Conservation (phyloP, 2,797 vertebrate species). For the Pangasius djambal region DNA sequence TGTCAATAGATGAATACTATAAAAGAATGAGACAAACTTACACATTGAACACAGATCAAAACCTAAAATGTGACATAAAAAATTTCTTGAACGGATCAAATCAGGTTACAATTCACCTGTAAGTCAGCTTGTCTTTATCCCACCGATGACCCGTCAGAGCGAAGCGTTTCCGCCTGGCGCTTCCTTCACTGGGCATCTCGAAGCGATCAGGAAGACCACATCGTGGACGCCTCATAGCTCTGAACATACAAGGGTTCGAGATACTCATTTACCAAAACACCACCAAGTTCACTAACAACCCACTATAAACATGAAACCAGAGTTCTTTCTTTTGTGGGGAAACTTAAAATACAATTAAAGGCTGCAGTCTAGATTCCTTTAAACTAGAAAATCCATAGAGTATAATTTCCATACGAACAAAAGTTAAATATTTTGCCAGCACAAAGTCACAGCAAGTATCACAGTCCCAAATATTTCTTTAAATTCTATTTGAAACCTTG, state of each 20-base stretch:
- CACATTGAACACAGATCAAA: background rate
- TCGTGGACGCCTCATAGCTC: slow-evolving; percentile 92
- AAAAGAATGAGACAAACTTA: background rate
- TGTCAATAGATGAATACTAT: background rate
- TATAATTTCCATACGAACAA: background rate
- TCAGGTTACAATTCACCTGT: slow-evolving; percentile 69
- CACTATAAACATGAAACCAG: slow-evolving; percentile 5
- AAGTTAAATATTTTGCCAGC: background rate
- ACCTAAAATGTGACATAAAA: background rate
- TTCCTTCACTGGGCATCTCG: slow-evolving; percentile 70
- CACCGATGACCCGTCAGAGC: slow-evolving; percentile 78
- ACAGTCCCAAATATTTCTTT: background rate
- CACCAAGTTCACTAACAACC: background rate
- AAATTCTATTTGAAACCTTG: background rate
- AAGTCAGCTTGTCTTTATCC: slow-evolving; percentile 74
- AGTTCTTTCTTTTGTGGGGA: background rate
- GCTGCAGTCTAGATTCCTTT: background rate
- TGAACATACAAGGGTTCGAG: slow-evolving; percentile 55
- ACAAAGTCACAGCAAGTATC: background rate
- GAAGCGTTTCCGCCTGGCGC: slow-evolving; percentile 83
- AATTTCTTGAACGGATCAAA: background rate
- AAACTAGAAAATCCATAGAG: background rate
- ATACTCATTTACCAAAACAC: slow-evolving; percentile 12
- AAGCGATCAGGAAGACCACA: slow-evolving; percentile 90
- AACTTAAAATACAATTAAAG: background rate